Percentiles rank a stretch among this genome's conserved stretches.
These are phyloP conservation scores for Myotis brandtii DNA, from an alignment of 2,113 vertebrate species.

Conservation along the genomic window DNA sequence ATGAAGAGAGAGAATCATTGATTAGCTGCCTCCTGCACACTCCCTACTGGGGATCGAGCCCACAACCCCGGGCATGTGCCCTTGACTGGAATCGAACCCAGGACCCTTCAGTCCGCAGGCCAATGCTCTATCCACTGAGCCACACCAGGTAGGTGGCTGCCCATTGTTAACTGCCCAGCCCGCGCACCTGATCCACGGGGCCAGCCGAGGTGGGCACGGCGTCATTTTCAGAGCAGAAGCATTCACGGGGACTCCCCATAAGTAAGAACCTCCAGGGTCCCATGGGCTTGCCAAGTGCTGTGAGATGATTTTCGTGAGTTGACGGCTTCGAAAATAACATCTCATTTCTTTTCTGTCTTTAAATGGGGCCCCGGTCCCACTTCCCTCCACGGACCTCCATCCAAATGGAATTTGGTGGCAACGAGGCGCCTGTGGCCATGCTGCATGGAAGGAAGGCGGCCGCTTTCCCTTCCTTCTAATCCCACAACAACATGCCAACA, in stretches of 20 bases:
- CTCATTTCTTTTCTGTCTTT: slow-evolving; percentile 56
- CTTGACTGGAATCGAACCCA: too few species aligned
- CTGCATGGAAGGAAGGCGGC: background rate
- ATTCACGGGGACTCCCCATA: slow-evolving; percentile 49
- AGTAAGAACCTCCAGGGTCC: slow-evolving; percentile 30
- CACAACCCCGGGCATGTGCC: too few species aligned
- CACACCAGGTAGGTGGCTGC: too few species aligned
- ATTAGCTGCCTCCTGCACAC: too few species aligned
- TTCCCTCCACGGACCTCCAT: slow-evolving; percentile 44
- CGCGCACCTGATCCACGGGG: background rate
- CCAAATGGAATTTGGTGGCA: slow-evolving; percentile 61
- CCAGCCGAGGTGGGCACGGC: background rate
- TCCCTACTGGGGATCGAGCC: too few species aligned
- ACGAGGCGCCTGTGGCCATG: slow-evolving; percentile 50
- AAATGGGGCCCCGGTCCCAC: background rate
- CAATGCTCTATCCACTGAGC: too few species aligned
- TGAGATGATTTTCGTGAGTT: slow-evolving; percentile 34
- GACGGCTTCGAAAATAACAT: slow-evolving; percentile 66
- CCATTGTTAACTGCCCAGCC: background rate
- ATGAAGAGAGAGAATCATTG: too few species aligned
- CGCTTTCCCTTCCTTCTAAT: slow-evolving; percentile 46
- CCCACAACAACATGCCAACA: slow-evolving; percentile 34
- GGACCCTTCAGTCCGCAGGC: too few species aligned
- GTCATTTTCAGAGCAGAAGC: slow-evolving; percentile 18
- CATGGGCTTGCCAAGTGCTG: slow-evolving; percentile 22